Evolutionary conservation across 2,888 invertebrate species (phyloP), one percentile per base, ranked within the genome.

Genomic region (Polia nebulosa): DNA sequence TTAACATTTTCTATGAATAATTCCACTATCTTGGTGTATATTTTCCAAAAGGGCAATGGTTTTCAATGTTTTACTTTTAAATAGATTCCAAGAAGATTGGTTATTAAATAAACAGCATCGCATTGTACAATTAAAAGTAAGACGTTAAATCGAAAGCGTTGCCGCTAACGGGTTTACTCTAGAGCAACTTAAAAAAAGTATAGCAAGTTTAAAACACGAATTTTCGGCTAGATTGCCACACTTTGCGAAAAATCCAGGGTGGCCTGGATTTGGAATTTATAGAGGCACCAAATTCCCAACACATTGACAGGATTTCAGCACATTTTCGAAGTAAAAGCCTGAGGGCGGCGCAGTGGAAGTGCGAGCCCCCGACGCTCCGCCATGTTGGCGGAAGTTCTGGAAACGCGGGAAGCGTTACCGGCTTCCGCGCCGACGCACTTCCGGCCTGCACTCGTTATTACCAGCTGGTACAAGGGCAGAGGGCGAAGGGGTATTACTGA

Each of bases 361-460:
- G 56, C 75, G 65, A 72, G 76, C 77, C 77, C 51, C 69, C 66
- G 67, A 72, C 72, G 76, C 74, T 65, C 84, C 73, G 80, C 84
- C 83, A 82, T 83, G 78, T 82, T 77, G 81, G 80, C 88, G 90
- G 89, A 88, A 84, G 83, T 75, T 83, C 80, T 70, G 86, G 78
- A 85, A 87, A 80, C 81, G 85, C 86, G 87, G 87, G 84, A 85
- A 87, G 84, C 88, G 88, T 85, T 82, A 82, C 84, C 80, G 72
- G 87, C 84, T 87, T 89, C 88, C 90, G 81, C 64, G 84, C 72
- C 81, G 84, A 90, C 89, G 87, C 88, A 89, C 88, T 85, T 90
- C 90, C 90, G 86, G 84, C 62, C 74, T 81, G 83, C 87, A 85
- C 83, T 85, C 83, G 83, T 79, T 81, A 78, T 63, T 55, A 56